A percentile compares a stretch with the other conserved stretches of the same genome.
Conservation (phyloP, 2,888 invertebrate species). For the Acronicta alni region DNA sequence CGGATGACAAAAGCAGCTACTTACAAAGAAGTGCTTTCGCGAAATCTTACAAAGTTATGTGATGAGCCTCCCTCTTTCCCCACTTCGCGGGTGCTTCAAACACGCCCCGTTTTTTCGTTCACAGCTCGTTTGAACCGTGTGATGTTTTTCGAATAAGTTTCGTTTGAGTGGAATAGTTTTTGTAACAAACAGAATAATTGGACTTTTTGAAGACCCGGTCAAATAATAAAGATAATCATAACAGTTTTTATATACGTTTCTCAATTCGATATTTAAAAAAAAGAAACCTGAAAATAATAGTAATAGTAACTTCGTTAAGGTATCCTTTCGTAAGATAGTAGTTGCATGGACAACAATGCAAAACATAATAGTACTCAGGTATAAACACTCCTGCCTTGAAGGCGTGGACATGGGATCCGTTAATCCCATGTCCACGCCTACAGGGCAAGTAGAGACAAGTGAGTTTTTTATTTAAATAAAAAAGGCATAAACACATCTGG, state of each 20-base stretch:
- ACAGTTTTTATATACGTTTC: neutral
- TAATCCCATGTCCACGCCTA: too few relatives aligned
- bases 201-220: neutral
- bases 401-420: too few relatives aligned
- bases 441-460: too few relatives aligned
- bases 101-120: slow-evolving; percentile 64
- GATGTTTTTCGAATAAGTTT: slow-evolving; percentile 53
- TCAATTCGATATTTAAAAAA: neutral
- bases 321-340: too few relatives aligned
- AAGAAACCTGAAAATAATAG: too few relatives aligned
- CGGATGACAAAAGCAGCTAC: slow-evolving; percentile 65
- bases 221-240: too few relatives aligned
- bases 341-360: too few relatives aligned
- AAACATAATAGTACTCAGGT: too few relatives aligned
- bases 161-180: slow-evolving; percentile 30
- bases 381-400: too few relatives aligned
- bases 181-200: slow-evolving; percentile 24
- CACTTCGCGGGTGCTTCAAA: slow-evolving; percentile 63
- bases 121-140: slow-evolving; percentile 59
- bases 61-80: slow-evolving; percentile 59
- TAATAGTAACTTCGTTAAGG: too few relatives aligned
- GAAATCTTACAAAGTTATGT: slow-evolving; percentile 71
- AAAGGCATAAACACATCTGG: too few relatives aligned
- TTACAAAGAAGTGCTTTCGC: slow-evolving; percentile 67
- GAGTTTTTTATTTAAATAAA: too few relatives aligned